Base-by-base conservation (phyloP, 2,797 vertebrate genomes). In the Acipenser transmontanus region DNA sequence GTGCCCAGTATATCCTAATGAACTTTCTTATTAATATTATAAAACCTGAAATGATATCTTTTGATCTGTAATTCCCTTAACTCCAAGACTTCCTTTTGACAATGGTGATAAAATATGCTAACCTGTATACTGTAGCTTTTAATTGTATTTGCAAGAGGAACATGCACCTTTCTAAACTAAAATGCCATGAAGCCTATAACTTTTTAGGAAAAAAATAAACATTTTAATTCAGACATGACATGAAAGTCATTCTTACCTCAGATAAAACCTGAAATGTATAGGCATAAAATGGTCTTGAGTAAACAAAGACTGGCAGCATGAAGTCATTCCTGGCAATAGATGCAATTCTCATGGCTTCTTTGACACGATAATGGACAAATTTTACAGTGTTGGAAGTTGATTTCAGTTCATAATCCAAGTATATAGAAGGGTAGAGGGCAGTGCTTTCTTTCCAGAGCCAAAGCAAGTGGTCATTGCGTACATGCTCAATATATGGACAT, bases 371-470 rank as follows among this genome's bases (percentile, higher is more conserved):
- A 73, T 94, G 92, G 70, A 95, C 94, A 67, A 92, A 98, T 78
- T 93, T 97, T 64, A 93, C 74, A 0, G 92, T 91, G 13, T 95
- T 93, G 74, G 82, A 62, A 1, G 88, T 94, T 49, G 93, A 95
- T 70, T 87, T 93, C 62, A 96, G 79, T 68, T 92, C 75, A 49
- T 91, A 88, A 74, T 94, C 92, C 74, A 98, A 78, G 74, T 96
- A 95, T 74, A 98, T 83, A 0, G 92, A 97, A 10, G 92, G 92
- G 70, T 89, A 96, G 61, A 98, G 92, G 49, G 92, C 92, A 0
- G 85, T 89, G 75, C 93, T 96, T 75, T 88, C 88, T 72, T 81
- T 91, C 94, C 93, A 97, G 13, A 96, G 82, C 94, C 95, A 97
- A 72, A 91, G 85, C 54, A 98, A 86, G 50, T 90, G 87, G 74